These are phyloP conservation scores for Globia sparganii DNA, from an alignment of 2,888 invertebrate genomes.

Conservation along the genomic window DNA sequence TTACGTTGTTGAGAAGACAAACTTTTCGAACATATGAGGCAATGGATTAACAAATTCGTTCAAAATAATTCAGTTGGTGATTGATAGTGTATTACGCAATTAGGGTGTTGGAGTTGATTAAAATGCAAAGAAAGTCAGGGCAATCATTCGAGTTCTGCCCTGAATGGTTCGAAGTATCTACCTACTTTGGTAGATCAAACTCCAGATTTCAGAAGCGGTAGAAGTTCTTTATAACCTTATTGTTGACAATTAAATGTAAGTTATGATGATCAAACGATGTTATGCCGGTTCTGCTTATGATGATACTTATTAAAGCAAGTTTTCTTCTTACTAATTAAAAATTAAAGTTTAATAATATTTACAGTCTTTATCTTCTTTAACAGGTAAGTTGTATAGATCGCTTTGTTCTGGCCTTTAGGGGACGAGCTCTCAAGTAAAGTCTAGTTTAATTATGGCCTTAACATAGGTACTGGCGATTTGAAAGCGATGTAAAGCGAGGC, in stretches of 20 bases:
- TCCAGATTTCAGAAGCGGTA: slow-evolving; percentile 8
- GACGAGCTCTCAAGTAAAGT: too few relatives aligned
- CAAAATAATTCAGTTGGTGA: too few relatives aligned
- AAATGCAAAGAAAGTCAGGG: background rate
- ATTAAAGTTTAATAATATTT: background rate
- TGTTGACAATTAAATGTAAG: slow-evolving; percentile 16
- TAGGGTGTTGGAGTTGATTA: too few relatives aligned
- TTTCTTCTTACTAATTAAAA: slow-evolving; percentile 5
- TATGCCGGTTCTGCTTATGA: background rate
- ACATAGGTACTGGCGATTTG: too few relatives aligned
- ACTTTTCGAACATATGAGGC: too few relatives aligned
- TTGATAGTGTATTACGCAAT: too few relatives aligned
- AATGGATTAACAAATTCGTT: too few relatives aligned
- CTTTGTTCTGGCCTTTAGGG: background rate
- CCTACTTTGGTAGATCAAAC: background rate
- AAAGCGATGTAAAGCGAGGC: too few relatives aligned
- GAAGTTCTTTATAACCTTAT: background rate
- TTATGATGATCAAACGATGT: slow-evolving; percentile 5
- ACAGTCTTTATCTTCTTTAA: too few relatives aligned
- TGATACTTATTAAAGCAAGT: background rate
- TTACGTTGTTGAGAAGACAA: too few relatives aligned
- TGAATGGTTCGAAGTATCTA: background rate
- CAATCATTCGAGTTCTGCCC: background rate
- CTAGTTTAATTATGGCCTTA: background rate
- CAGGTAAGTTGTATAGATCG: too few relatives aligned